Conservation (phyloP, 1,140 invertebrate species). For the Eumaeus atala region DNA sequence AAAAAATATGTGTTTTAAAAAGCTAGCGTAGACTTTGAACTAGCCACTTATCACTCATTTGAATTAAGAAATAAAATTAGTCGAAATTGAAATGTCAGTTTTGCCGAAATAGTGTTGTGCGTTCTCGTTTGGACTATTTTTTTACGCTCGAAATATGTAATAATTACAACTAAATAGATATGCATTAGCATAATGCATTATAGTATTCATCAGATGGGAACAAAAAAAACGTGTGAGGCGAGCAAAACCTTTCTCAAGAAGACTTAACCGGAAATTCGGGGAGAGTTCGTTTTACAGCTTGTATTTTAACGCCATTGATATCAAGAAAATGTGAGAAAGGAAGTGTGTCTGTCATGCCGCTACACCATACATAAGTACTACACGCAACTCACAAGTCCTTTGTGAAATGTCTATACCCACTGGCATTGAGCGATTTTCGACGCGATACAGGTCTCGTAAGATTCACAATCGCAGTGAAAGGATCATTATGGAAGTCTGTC, state of each 20-base stretch:
- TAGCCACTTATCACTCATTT: too few species aligned
- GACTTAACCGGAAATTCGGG: slow-evolving; percentile 52
- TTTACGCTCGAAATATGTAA: slow-evolving; percentile 10
- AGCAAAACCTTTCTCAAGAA: slow-evolving; percentile 46
- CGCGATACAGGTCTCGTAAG: slow-evolving; percentile 50
- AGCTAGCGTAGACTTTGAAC: slow-evolving; percentile 8
- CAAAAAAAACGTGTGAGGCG: slow-evolving; percentile 32
- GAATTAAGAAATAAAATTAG: slow-evolving; percentile 22
- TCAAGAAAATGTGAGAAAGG: slow-evolving; percentile 72
- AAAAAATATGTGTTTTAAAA: slow-evolving; percentile 1
- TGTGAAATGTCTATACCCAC: slow-evolving; percentile 39
- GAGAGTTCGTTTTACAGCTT: slow-evolving; percentile 60
- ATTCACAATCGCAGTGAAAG: slow-evolving; percentile 67
- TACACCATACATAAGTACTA: slow-evolving; percentile 54
- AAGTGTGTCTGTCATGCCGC: slow-evolving; percentile 64
- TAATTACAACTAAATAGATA: slow-evolving; percentile 12
- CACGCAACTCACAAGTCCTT: slow-evolving; percentile 49
- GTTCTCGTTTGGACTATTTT: slow-evolving; percentile 15
- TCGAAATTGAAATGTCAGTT: slow-evolving; percentile 28
- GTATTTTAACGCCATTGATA: slow-evolving; percentile 67
- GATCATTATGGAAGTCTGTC: slow-evolving; percentile 57
- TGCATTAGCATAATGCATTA: slow-evolving; percentile 20
- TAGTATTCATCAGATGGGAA: slow-evolving; percentile 27
- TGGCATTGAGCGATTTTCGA: slow-evolving; percentile 49
- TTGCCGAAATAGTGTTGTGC: slow-evolving; percentile 45